These are phyloP conservation scores for Chrysaora quinquecirrha DNA, from an alignment of 30 jellyfish, hydroid and myxozoan genomes.

Conservation along the genomic window DNA sequence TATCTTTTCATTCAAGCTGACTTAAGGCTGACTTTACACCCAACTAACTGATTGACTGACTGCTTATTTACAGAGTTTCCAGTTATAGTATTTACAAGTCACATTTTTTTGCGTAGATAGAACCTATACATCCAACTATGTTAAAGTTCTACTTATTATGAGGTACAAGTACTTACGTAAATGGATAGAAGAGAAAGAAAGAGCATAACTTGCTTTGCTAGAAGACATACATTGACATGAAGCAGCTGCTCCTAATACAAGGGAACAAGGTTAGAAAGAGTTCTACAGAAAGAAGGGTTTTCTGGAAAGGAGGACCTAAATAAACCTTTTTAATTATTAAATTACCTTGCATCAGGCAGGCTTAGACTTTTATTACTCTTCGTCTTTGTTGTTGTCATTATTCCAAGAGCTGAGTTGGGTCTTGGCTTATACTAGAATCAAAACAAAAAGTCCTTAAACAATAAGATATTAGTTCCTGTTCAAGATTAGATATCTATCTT, in stretches of 20 bases:
- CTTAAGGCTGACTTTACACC: too few relatives aligned
- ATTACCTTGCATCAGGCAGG: constrained; percentile 37
- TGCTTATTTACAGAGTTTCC: too few relatives aligned
- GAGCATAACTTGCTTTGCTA: not conserved
- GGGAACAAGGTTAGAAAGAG: not conserved
- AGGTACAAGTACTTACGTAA: not conserved
- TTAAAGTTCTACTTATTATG: not conserved
- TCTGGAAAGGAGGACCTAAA: not conserved
- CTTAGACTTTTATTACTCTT: not conserved
- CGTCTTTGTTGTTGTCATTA: constrained; percentile 15
- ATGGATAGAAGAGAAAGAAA: too few relatives aligned
- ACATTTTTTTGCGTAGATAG: too few relatives aligned
- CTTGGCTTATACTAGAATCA: constrained; percentile 33
- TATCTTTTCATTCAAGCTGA: too few relatives aligned
- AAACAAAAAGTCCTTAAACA: not conserved
- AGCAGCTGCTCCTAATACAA: not conserved
- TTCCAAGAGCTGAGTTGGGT: constrained; percentile 62
- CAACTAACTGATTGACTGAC: too few relatives aligned
- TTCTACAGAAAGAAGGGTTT: not conserved
- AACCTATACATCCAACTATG: too few relatives aligned
- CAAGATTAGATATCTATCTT: not conserved
- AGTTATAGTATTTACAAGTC: too few relatives aligned
- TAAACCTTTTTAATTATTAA: not conserved
- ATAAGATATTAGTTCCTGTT: not conserved
- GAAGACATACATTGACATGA: not conserved